These are phyloP conservation scores for Stigmatopora nigra DNA, from an alignment of 2,113 vertebrate species.

Conservation along the genomic window DNA sequence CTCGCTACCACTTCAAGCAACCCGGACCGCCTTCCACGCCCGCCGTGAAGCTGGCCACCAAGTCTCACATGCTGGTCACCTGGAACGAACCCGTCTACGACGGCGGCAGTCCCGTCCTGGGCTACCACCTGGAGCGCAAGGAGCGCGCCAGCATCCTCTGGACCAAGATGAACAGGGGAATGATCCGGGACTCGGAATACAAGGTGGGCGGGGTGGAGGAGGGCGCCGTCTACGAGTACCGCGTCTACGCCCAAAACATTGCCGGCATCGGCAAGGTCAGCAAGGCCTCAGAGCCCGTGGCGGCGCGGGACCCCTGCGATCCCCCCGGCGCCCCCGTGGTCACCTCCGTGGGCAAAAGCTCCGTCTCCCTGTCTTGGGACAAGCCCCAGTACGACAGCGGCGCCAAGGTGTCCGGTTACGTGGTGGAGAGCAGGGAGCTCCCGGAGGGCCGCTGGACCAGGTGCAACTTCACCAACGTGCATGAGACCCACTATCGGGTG, in stretches of 20 bases:
- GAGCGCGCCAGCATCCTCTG: conserved; percentile 95
- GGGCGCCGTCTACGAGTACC: conserved; percentile 89
- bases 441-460: conserved; percentile 94
- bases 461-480: conserved; percentile 93
- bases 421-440: conserved; percentile 84
- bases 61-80: conserved; percentile 86
- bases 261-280: conserved; percentile 94
- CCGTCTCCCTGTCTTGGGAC: conserved; percentile 88
- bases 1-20: conserved; percentile 87
- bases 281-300: conserved; percentile 86
- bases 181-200: conserved; percentile 86
- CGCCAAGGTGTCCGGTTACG: conserved; percentile 91
- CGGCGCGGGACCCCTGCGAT: conserved; percentile 96
- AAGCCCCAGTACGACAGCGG: conserved; percentile 97
- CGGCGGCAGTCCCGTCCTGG: conserved; percentile 86
- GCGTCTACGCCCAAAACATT: conserved; percentile 94
- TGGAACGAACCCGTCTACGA: conserved; percentile 96
- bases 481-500: conserved; percentile 89
- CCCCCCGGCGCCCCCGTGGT: conserved; percentile 90
- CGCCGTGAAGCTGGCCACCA: conserved; percentile 82
- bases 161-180: conserved; percentile 90
- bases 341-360: conserved; percentile 85
- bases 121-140: conserved; percentile 92
- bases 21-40: conserved; percentile 95
- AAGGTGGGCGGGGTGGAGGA: conserved; percentile 89